Evolutionary conservation across 2,113 vertebrate species (phyloP), one percentile per base, ranked within the genome.

Genomic region (Condylura cristata): DNA sequence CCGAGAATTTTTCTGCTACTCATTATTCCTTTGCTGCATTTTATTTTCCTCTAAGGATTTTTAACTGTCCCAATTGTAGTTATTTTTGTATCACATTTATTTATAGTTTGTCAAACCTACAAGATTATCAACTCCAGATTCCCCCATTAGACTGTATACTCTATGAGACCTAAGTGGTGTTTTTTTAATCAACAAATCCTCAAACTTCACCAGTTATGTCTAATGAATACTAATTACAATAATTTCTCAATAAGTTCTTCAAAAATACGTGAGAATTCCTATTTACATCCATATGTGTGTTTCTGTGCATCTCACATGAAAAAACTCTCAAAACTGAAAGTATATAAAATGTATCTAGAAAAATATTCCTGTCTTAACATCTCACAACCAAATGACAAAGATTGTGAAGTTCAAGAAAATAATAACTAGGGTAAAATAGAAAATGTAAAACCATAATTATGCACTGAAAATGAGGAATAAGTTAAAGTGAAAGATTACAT

Each of bases 21-120:
- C 41, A 56, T 86, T 76, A 51, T 20, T 39, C 11, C 28, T 82
- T 66, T 66, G 2, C 5, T 78, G 2, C 1, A 86, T 82, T 89
- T 60, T 53, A 66, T 86, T 78, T 22, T 81, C 68, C 71, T 96
- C 39, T 89, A 83, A 37, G 3, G 14, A 61, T 8, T 94, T 81
- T 82, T 74, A 72, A 56, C 22, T 56, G 17, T 30, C 10, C 56
- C 17, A 26, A 63, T 65, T 71, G 46, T 58, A 70, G 65, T 53
- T 58, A 39, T 71, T 79, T 46, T 26, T 34, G 9, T 46, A 74
- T 61, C 41, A 3, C 17, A 32, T 82, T 88, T 65, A 78, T n/a
- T 68, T 65, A 78, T n/a, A 61, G 13, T 18, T 66, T 86, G 20
- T 61, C 71, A 72, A 30, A 0, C 20, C 17, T 66, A 46, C 0